Base-by-base conservation (phyloP, 2,113 vertebrate species). In the Cettia cetti region DNA sequence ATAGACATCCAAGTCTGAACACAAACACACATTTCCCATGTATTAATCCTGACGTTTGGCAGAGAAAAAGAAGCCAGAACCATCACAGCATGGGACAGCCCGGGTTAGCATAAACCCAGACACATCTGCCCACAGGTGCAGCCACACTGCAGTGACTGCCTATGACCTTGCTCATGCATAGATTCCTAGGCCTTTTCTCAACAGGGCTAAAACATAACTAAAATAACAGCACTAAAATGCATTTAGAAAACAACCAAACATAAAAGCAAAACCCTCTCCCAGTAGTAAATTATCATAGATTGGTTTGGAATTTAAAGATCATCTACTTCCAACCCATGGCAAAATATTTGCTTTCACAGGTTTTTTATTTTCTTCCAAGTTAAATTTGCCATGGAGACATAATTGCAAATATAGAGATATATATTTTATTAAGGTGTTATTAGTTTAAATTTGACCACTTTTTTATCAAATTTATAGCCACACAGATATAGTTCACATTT, bases 401-500 rank as follows among this genome's bases (percentile, higher is more conserved):
- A 94, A 96, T 82, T 94, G 72, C 18, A 60, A 40, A 30, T 61
- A 77, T 22, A 78, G 5, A 71, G 59, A 37, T n/a, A 42, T 0
- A 0, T 76, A 86, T 86, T 82, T 86, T 90, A 94, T 96, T 97
- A 93, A 96, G 93, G 66, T 75, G 87, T 85, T 94, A 93, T 86
- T 91, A 97, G 75, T 96, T 98, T 94, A 97, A 96, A 96, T 94
- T 95, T 82, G 54, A 65, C 64, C 65, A 60, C n/a, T 53, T 83
- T 97, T 96, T 96, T 85, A 88, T 96, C 91, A 89, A 97, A 97
- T 98, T 97, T 96, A 96, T 97, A 94, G 93, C 68, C 86, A 65
- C 27, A 24, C 56, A 96, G 89, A 95, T 96, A 80, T 24, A 92
- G 82, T 82, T 93, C 17, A 1, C 89, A 94, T 96, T 98, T 97